phyloP scores from a whole-genome alignment of 2,113 vertebrate genomes.

The Abramis brama region DNA sequence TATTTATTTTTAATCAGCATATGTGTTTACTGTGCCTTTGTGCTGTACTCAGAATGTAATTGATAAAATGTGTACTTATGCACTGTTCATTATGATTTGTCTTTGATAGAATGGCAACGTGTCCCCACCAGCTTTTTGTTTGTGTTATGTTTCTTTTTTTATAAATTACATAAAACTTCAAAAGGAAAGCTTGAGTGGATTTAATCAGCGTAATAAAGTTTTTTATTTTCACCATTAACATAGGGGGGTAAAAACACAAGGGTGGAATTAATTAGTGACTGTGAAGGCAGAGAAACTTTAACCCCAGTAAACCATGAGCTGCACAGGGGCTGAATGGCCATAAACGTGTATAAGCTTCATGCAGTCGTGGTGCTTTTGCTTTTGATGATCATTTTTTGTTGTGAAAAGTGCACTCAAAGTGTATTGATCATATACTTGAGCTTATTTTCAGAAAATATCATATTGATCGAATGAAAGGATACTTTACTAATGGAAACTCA shows the following conservation, averaged over 20 bases:
- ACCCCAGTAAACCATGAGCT: background rate
- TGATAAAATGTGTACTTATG: slow-evolving; percentile 45
- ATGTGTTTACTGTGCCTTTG: slow-evolving; percentile 53
- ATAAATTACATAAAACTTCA: slow-evolving; percentile 51
- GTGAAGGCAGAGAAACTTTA: background rate
- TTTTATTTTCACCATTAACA: slow-evolving; percentile 49
- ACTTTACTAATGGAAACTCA: background rate
- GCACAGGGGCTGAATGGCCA: background rate
- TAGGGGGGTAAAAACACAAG: slow-evolving; percentile 3
- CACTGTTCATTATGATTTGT: slow-evolving; percentile 35
- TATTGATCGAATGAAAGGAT: background rate
- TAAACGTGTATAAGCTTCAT: background rate
- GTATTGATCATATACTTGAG: background rate
- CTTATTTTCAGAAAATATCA: background rate
- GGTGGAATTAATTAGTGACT: slow-evolving; percentile 1
- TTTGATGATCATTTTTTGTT: background rate
- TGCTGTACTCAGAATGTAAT: slow-evolving; percentile 45
- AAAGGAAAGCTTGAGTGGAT: slow-evolving; percentile 31
- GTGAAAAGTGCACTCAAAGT: background rate
- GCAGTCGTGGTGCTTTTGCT: background rate
- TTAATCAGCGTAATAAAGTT: slow-evolving; percentile 44
- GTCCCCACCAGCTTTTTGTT: slow-evolving; percentile 12
- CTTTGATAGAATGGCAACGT: slow-evolving; percentile 40
- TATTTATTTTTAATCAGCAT: slow-evolving; percentile 61
- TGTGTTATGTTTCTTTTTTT: slow-evolving; percentile 26